Conservation (phyloP, 2,113 vertebrate genomes). For the Tupaia chinensis region DNA sequence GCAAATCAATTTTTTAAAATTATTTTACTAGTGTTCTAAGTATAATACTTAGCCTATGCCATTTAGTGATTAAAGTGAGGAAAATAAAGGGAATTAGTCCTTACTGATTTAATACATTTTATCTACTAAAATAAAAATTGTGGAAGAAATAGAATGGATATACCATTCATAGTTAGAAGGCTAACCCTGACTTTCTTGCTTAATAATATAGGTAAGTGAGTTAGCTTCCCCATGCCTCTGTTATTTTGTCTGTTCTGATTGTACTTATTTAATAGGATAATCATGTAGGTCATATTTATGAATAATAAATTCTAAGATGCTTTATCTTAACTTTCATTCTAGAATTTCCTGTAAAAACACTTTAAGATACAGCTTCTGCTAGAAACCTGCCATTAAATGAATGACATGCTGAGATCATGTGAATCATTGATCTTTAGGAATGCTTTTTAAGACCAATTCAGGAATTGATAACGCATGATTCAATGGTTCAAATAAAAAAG, state of each 20-base stretch:
- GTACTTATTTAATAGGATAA: constrained; percentile 28
- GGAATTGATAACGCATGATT: not conserved
- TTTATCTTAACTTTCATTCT: constrained; percentile 32
- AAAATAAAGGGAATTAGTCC: constrained; percentile 24
- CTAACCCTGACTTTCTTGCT: constrained; percentile 36
- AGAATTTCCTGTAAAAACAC: constrained; percentile 17
- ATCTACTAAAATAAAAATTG: not conserved
- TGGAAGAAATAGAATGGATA: not conserved
- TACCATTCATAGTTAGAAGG: constrained; percentile 29
- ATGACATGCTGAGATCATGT: not conserved
- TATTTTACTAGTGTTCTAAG: constrained; percentile 41
- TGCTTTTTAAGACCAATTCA: not conserved
- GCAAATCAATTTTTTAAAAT: constrained; percentile 32
- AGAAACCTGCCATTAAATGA: constrained; percentile 19
- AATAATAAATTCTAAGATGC: constrained; percentile 39
- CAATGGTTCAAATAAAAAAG: not conserved
- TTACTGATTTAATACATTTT: constrained; percentile 37
- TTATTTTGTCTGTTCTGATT: constrained; percentile 18
- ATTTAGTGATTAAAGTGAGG: constrained; percentile 56
- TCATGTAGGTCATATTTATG: constrained; percentile 1
- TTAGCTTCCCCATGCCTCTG: constrained; percentile 25
- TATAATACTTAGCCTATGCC: not conserved
- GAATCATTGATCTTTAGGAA: not conserved
- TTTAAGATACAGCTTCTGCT: constrained; percentile 48
- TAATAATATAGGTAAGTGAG: constrained; percentile 22